phyloP scores from a whole-genome alignment of 1,140 invertebrate species.

The Caenorhabditis briggsae region DNA sequence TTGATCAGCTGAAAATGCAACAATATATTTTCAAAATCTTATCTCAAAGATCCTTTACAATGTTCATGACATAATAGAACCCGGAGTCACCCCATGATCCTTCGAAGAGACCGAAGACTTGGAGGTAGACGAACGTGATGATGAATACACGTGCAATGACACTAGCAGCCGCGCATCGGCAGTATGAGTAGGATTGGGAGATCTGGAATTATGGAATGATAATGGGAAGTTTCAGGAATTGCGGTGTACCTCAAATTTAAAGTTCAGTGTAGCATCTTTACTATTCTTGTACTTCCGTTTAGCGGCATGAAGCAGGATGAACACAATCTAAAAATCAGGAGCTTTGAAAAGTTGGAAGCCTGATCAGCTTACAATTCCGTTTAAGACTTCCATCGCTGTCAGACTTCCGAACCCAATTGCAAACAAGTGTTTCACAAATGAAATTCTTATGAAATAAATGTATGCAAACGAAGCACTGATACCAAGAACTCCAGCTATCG shows the following conservation, averaged over 20 bases:
- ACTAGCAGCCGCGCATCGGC: slow-evolving; percentile 8
- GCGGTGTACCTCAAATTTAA: neutral
- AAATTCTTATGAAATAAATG: slow-evolving; percentile 14
- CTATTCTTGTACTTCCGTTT: neutral
- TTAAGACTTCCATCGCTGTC: neutral
- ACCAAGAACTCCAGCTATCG: neutral
- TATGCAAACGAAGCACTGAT: neutral
- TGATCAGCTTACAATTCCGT: slow-evolving; percentile 3
- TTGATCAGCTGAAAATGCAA: slow-evolving; percentile 10
- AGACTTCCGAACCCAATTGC: slow-evolving; percentile 20
- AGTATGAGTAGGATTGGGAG: neutral
- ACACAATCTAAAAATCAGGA: neutral
- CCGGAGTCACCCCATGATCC: neutral
- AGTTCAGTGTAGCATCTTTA: neutral
- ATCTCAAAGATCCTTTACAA: slow-evolving; percentile 9
- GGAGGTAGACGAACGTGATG: neutral
- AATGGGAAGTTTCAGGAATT: too few relatives aligned
- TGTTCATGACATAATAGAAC: slow-evolving; percentile 13
- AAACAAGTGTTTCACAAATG: neutral
- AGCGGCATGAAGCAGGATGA: neutral
- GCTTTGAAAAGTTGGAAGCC: neutral
- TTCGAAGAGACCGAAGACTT: neutral
- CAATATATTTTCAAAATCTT: too few relatives aligned
- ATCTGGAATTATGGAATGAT: neutral
- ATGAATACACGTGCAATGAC: neutral